These are phyloP conservation scores for Eufriesea mexicana DNA, from an alignment of 1,140 invertebrate genomes.

Conservation along the genomic window DNA sequence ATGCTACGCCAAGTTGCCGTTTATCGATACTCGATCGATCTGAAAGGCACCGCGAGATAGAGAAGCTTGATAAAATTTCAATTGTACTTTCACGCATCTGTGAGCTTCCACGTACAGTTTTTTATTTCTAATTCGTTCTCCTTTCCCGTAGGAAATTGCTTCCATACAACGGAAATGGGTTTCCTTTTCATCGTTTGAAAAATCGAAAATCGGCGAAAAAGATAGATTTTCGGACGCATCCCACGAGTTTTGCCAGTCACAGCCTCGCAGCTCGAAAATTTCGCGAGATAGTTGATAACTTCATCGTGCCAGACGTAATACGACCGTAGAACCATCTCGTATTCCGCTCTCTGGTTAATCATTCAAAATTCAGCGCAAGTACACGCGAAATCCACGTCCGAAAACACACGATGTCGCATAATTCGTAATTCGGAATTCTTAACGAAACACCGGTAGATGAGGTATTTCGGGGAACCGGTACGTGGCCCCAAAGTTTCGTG, in stretches of 20 bases:
- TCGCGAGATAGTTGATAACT: not conserved
- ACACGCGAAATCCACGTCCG: no score
- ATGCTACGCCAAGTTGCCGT: not conserved
- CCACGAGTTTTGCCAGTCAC: not conserved
- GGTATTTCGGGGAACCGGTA: not conserved
- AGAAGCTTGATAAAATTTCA: slow-evolving; percentile 16
- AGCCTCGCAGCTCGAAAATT: not conserved
- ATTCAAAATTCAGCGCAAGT: not conserved
- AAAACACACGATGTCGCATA: no score
- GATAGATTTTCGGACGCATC: not conserved
- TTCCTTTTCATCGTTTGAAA: no score
- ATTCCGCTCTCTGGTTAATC: not conserved
- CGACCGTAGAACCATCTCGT: not conserved
- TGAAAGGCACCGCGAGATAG: not conserved
- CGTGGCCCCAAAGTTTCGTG: not conserved
- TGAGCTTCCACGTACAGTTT: not conserved
- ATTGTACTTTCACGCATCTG: not conserved
- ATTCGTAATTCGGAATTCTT: not conserved
- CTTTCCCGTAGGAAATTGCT: no score
- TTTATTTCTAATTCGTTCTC: not conserved
- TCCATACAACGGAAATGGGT: no score
- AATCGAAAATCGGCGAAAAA: no score
- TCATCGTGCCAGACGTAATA: not conserved
- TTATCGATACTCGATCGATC: not conserved
- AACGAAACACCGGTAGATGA: not conserved